Evolutionary conservation across 2,113 vertebrate species (phyloP).

Genomic region (Myotis brandtii): DNA sequence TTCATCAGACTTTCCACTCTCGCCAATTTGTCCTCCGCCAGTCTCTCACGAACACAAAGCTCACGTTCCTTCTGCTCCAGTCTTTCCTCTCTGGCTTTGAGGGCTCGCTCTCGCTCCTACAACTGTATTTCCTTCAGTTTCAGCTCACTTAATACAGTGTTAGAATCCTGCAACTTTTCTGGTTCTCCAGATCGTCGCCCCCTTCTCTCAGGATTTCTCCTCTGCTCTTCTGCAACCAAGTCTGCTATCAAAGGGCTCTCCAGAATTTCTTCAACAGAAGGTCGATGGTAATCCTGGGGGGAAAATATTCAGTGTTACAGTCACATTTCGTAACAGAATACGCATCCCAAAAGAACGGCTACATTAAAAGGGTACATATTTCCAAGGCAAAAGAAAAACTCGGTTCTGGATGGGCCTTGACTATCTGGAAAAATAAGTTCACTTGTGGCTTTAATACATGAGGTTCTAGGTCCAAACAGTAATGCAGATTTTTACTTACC

Average conservation of each 20-base stretch:
- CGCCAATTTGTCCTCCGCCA: constrained; percentile 92
- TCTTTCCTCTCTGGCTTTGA: constrained; percentile 91
- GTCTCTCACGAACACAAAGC: constrained; percentile 93
- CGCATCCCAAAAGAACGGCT: not conserved
- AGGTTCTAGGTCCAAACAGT: not conserved
- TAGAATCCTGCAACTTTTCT: constrained; percentile 73
- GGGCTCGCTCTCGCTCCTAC: constrained; percentile 89
- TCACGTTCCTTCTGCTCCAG: constrained; percentile 95
- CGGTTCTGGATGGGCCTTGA: not conserved
- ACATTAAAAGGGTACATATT: not conserved
- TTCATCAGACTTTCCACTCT: constrained; percentile 93
- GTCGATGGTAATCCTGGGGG: constrained; percentile 94
- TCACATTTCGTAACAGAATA: not conserved
- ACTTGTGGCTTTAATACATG: not conserved
- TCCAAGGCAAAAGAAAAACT: not conserved
- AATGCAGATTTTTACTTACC: not conserved
- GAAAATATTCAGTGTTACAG: not conserved
- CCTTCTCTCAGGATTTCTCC: constrained; percentile 81
- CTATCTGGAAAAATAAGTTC: not conserved
- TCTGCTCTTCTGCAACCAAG: constrained; percentile 89
- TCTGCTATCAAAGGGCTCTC: constrained; percentile 90
- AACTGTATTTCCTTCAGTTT: constrained; percentile 90
- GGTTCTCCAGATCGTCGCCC: constrained; percentile 82
- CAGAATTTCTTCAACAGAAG: constrained; percentile 97
- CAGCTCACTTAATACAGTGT: constrained; percentile 82